Conservation (phyloP, 2,888 invertebrate species). For the Troglohyphantes excavatus region DNA sequence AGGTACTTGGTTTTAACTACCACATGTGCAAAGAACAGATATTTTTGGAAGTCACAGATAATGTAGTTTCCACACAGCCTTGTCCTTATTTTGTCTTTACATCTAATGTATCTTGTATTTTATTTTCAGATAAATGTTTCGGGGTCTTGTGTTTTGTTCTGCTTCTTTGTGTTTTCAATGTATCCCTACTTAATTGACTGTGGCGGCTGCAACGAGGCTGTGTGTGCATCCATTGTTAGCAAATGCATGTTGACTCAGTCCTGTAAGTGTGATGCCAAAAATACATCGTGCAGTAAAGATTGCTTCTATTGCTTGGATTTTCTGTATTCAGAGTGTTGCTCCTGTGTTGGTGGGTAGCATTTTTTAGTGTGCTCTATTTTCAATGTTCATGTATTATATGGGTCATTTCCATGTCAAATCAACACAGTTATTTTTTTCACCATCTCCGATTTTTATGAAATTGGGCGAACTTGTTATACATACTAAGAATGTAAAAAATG, state of each 20-base stretch:
- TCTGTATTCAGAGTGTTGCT: constrained; percentile 96
- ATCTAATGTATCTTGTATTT: not conserved
- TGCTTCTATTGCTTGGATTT: constrained; percentile 94
- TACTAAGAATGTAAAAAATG: too few relatives aligned
- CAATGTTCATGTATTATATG: too few relatives aligned
- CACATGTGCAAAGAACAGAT: too few relatives aligned
- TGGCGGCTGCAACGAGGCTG: constrained; percentile 91
- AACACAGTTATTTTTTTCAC: too few relatives aligned
- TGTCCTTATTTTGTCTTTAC: not conserved
- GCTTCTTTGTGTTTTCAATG: constrained; percentile 23
- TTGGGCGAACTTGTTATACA: too few relatives aligned
- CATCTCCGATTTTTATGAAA: too few relatives aligned
- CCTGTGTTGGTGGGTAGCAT: constrained; percentile 93
- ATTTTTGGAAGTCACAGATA: not conserved
- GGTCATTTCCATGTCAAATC: too few relatives aligned
- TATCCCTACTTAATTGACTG: constrained; percentile 29
- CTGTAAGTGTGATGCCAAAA: constrained; percentile 94
- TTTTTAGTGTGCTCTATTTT: too few relatives aligned
- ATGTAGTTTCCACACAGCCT: not conserved
- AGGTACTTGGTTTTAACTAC: not conserved
- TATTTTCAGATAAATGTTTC: not conserved
- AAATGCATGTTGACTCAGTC: constrained; percentile 98
- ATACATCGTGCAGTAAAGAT: constrained; percentile 96
- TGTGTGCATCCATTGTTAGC: constrained; percentile 97
- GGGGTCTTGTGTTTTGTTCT: not conserved